A percentile compares a stretch with the other conserved stretches of the same genome.
These are phyloP conservation scores for Calliopsis andreniformis DNA, from an alignment of 1,140 invertebrate genomes.

Conservation along the genomic window DNA sequence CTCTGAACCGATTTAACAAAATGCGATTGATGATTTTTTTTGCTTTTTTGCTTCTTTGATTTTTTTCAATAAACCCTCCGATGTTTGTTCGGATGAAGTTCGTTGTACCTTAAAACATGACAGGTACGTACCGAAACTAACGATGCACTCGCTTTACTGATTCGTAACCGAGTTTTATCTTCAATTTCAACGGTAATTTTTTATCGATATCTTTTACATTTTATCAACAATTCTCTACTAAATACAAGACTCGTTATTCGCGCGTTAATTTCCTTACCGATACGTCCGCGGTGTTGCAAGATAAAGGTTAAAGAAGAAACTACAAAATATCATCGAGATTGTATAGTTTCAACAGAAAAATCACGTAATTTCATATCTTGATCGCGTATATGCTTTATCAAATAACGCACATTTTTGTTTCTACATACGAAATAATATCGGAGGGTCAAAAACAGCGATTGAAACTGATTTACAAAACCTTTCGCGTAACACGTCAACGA, in stretches of 20 bases:
- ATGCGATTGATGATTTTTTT: slow-evolving; percentile 9
- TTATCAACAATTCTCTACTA: no score
- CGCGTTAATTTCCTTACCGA: no score
- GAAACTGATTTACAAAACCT: not conserved
- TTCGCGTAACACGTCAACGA: not conserved
- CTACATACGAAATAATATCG: slow-evolving; percentile 2
- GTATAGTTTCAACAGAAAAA: no score
- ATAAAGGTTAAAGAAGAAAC: no score
- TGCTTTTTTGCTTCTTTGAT: not conserved
- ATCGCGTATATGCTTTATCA: slow-evolving; percentile 24
- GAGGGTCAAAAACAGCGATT: slow-evolving; percentile 16
- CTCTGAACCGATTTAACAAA: slow-evolving; percentile 36
- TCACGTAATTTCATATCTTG: not conserved
- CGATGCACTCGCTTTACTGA: no score
- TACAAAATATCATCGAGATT: not conserved
- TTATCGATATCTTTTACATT: no score
- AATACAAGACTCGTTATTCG: no score
- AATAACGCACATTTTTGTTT: not conserved
- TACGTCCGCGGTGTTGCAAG: no score
- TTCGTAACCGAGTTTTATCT: no score
- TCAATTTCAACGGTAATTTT: no score
- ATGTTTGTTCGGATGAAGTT: slow-evolving; percentile 17
- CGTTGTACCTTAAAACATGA: slow-evolving; percentile 5
- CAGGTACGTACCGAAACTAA: not conserved
- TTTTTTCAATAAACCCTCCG: slow-evolving; percentile 10